Conservation (phyloP, 1,140 invertebrate species). For the Listronotus bonariensis region DNA sequence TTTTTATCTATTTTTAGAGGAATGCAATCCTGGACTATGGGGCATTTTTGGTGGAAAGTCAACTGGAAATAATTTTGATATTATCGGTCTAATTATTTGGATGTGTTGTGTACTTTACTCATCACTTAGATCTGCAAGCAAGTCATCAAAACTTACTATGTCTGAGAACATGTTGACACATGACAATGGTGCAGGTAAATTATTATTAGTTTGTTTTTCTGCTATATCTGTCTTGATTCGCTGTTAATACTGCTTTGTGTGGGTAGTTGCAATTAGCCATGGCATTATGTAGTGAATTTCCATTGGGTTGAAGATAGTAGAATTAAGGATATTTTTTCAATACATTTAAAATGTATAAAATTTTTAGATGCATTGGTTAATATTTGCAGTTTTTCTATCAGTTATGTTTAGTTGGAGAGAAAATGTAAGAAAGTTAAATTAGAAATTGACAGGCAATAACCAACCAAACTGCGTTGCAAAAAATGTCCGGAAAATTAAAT, state of each 20-base stretch:
- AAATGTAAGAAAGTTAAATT: too few species aligned
- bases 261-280: slow-evolving; percentile 33
- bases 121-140: slow-evolving; percentile 82
- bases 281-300: slow-evolving; percentile 50
- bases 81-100: slow-evolving; percentile 91
- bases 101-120: slow-evolving; percentile 95
- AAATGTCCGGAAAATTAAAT: too few species aligned
- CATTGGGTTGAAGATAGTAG: neutral
- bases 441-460: too few species aligned
- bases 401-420: too few species aligned
- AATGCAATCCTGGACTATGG: slow-evolving; percentile 79
- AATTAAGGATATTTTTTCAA: too few species aligned
- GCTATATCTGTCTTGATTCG: neutral
- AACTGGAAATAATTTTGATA: slow-evolving; percentile 67
- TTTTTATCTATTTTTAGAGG: slow-evolving; percentile 37
- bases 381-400: too few species aligned
- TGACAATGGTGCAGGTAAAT: slow-evolving; percentile 68
- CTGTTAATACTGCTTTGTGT: neutral
- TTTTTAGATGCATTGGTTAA: too few species aligned
- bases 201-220: slow-evolving; percentile 19
- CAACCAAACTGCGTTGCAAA: too few species aligned
- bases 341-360: too few species aligned
- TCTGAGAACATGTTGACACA: slow-evolving; percentile 76
- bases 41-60: slow-evolving; percentile 56
- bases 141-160: slow-evolving; percentile 76